These are phyloP conservation scores for Nesogale talazaci DNA, from an alignment of 2,113 vertebrate species.

Conservation along the genomic window DNA sequence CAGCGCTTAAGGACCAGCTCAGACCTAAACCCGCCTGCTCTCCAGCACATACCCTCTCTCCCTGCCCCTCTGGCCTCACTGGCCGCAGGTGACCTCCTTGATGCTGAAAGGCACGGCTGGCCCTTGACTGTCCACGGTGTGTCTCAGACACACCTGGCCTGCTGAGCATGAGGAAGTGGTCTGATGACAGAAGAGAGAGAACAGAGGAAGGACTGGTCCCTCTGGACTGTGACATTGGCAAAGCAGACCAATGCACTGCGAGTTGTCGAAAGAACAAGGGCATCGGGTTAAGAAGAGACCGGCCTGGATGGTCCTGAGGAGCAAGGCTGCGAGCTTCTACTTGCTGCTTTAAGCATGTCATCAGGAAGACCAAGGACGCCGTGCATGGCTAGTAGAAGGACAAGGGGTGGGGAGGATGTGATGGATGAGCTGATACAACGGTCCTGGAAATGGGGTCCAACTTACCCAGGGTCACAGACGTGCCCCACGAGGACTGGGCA, in stretches of 20 bases:
- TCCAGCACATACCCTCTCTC: background rate
- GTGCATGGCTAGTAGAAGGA: background rate
- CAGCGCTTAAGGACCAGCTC: background rate
- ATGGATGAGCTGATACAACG: background rate
- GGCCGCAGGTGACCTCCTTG: background rate
- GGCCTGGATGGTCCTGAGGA: background rate
- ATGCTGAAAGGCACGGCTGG: background rate
- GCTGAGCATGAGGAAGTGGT: background rate
- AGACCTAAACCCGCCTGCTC: background rate
- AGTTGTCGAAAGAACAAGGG: background rate
- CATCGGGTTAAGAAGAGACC: background rate
- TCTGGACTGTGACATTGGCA: background rate
- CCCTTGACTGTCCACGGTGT: background rate
- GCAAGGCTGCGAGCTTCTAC: background rate
- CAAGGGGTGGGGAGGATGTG: too few relatives aligned
- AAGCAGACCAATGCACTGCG: background rate
- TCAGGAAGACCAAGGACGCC: background rate
- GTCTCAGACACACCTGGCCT: background rate
- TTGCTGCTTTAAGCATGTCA: background rate
- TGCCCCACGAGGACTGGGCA: background rate
- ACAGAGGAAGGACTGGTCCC: background rate
- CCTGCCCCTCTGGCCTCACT: background rate
- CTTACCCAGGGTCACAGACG: background rate
- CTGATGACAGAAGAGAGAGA: background rate
- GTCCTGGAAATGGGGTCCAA: background rate